Conservation (phyloP, 2,113 vertebrate genomes). For the Gallinago jamesoni region DNA sequence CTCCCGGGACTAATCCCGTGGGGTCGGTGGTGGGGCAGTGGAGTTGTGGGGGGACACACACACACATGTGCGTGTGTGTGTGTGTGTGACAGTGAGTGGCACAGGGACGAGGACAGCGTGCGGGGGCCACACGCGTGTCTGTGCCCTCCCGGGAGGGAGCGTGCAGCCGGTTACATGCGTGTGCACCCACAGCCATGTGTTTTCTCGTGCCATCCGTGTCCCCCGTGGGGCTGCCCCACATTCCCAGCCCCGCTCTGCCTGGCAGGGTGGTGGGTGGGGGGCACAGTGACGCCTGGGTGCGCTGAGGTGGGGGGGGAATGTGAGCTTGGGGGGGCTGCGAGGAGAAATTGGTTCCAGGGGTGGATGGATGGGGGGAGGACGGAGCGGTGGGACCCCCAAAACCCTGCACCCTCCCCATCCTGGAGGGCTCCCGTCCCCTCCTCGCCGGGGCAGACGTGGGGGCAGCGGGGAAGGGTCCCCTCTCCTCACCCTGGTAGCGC, state of each 20-base stretch:
- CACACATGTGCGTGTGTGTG: too few relatives aligned
- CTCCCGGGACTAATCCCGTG: neutral
- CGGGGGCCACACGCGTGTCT: too few relatives aligned
- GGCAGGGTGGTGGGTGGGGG: neutral
- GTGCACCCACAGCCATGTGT: neutral
- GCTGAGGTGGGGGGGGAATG: neutral
- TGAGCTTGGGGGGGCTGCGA: too few relatives aligned
- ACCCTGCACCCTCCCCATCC: neutral
- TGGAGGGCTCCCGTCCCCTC: neutral
- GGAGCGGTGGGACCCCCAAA: neutral
- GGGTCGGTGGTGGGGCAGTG: neutral
- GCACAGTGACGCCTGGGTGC: rapidly evolving
- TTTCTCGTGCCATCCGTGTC: neutral
- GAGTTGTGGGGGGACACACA: neutral
- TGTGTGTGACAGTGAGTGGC: neutral
- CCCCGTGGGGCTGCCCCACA: neutral
- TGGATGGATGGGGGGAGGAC: neutral
- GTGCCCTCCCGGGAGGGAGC: neutral
- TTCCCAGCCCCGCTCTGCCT: neutral
- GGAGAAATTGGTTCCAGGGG: neutral
- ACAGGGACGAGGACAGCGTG: neutral
- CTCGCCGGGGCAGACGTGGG: neutral
- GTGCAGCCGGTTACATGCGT: neutral
- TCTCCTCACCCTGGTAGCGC: constrained; percentile 78
- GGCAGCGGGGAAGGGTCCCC: neutral